Evolutionary conservation across 2,113 vertebrate genomes (phyloP).

Genomic region (Leiothrix lutea): DNA sequence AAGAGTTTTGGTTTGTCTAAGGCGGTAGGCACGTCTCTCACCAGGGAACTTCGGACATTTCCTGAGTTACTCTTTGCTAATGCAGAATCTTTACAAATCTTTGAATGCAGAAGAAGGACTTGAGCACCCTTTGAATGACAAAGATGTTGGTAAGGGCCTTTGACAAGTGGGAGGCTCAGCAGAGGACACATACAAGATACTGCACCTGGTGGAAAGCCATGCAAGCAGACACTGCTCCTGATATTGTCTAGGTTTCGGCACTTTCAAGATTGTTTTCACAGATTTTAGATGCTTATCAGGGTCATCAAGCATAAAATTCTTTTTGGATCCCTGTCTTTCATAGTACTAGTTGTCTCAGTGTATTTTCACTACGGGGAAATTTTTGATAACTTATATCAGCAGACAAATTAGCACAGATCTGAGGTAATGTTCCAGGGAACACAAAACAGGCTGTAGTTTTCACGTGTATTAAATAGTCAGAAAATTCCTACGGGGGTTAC

Average conservation of each 20-base stretch:
- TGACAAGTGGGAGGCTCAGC: background rate
- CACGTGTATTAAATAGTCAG: background rate
- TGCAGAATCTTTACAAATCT: background rate
- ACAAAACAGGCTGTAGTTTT: background rate
- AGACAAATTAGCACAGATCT: background rate
- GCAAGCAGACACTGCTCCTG: background rate
- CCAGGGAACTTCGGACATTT: background rate
- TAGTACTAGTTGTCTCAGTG: background rate
- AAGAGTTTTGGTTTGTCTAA: background rate
- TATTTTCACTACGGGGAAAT: background rate
- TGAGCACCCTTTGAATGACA: background rate
- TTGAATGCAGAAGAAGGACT: background rate
- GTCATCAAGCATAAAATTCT: background rate
- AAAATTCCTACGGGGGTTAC: background rate
- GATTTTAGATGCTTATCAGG: background rate
- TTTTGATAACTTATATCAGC: background rate
- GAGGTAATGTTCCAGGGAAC: background rate
- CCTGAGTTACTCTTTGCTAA: background rate
- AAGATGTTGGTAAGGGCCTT: background rate
- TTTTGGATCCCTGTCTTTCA: background rate
- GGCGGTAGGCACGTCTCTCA: background rate
- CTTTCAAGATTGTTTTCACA: background rate
- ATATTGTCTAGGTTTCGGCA: background rate
- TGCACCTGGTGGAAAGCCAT: background rate
- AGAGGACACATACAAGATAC: background rate